Base-by-base conservation (phyloP, 2,797 vertebrate genomes). In the Chromobotia macracanthus region DNA sequence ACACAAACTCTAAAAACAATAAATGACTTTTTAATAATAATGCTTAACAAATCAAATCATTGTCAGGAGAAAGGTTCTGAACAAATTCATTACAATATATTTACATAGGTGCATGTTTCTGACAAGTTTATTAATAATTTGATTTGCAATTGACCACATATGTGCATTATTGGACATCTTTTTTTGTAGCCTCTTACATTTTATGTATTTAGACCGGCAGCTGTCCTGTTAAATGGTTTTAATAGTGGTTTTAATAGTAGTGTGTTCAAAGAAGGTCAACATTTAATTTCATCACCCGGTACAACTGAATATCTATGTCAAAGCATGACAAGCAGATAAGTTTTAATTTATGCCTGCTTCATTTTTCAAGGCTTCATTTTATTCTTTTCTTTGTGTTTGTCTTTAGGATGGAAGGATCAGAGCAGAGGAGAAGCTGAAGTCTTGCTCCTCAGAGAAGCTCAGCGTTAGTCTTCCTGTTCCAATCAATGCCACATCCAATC, bases 381-480 rank as follows among this genome's bases (percentile, higher is more conserved):
- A 82, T 85, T 72, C 31, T 51, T 89, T 96, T 95, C 95, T 95
- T 88, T 94, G 94, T 88, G 90, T 80, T 86, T 93, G 95, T 78
- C 88, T 5, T 95, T 86, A 95, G 95, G 87, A 93, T 91, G 68
- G 88, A 94, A 31, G 93, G 82, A 55, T 66, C 38, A 80, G 13
- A 31, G 60, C 19, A 75, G 80, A 78, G 23, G 60, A 82, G 44
- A 64, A 80, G 51, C 55, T 44, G 25, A 72, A 63, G 11, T 51
- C 56, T 38, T 11, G 6, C 53, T 65, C 46, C 53, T 56, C 28
- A 58, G 67, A 71, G 51, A 81, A 86, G 86, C 88, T 88, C 89
- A 70, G 93, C 95, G 85, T 95, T 90, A 83, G 90, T 94, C 85
- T 95, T 94, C 68, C 69, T 95, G 41, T 83, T 85, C 89, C 67